Base-by-base conservation (phyloP, 2,888 invertebrate genomes). In the Diploptera punctata region DNA sequence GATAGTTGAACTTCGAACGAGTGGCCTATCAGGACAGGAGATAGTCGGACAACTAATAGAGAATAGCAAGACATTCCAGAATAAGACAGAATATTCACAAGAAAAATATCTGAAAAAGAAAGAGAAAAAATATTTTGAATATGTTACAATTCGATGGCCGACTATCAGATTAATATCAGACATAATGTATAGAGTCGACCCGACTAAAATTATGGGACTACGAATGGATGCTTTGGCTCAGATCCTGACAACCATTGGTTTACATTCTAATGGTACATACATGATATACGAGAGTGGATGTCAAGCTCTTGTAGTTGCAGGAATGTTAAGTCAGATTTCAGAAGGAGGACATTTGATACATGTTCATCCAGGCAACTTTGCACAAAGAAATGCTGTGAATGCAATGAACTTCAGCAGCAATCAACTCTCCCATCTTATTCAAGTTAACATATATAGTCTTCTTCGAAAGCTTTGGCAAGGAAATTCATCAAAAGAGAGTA, bases 61-160 rank as follows among this genome's bases (percentile, higher is more conserved):
- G 75, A 97, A 97, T 81, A 98, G 97, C 18, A 92, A 91, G 77
- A 96, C 97, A 0, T 99, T 98, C 82, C 88, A 89, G 44, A 87
- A 89, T 71, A 98, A 98, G 86, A 98, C 97, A 0, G 95, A 93
- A 79, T 98, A 91, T 82, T 93, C 94, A 0, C 94, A 98, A 82
- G 94, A 95, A 78, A 98, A 98, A 82, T 99, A 98, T 82, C 86
- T 98, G 54, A 93, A 92, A 78, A 98, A 98, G 81, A 99, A 99
- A 82, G 94, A 95, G 79, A 93, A 92, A 78, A 98, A 98, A 83
- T 98, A 97, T 83, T 93, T 91, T 80, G 93, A 93, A 79, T 93
- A 90, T 79, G 84, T 97, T 18, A 91, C 91, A 77, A 87, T 98
- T 62, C 84, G 92, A 4, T 90, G 87, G 80, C 97, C 98, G 0